phyloP scores from a whole-genome alignment of 2,797 vertebrate species.

The Chelon auratus region DNA sequence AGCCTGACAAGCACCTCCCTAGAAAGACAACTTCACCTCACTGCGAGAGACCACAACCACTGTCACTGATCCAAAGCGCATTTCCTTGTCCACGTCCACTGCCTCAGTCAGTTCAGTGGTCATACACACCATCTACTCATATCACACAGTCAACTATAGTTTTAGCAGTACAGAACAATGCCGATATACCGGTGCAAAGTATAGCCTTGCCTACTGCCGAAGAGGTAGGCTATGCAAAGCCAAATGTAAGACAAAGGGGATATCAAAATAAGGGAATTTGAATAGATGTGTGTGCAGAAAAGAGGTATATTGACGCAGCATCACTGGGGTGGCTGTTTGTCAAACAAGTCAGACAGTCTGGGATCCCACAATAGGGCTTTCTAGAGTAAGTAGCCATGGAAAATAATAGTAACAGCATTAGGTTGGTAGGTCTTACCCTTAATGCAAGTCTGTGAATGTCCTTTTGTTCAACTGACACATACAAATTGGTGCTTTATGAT shows the following conservation, averaged over 20 bases:
- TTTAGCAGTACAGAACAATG: too few relatives aligned
- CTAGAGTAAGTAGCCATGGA: neutral
- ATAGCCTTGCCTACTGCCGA: too few relatives aligned
- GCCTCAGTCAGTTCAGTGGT: too few relatives aligned
- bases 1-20: too few relatives aligned
- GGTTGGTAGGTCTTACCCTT: neutral
- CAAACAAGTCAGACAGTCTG: slow-evolving; percentile 11
- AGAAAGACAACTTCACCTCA: too few relatives aligned
- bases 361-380: neutral
- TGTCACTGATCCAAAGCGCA: too few relatives aligned
- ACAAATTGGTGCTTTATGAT: slow-evolving; percentile 12
- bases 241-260: neutral
- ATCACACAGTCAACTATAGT: too few relatives aligned
- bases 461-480: slow-evolving; percentile 14
- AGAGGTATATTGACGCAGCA: neutral
- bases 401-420: neutral
- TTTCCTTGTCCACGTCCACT: too few relatives aligned
- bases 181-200: too few relatives aligned
- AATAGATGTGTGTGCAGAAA: neutral
- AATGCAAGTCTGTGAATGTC: neutral
- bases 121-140: too few relatives aligned
- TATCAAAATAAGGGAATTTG: neutral
- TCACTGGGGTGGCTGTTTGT: neutral
- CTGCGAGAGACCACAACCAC: too few relatives aligned
- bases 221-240: too few relatives aligned